Percentiles rank a stretch among this genome's conserved stretches.
Conservation (phyloP, 2,113 vertebrate genomes). For the Dicentrarchus labrax region DNA sequence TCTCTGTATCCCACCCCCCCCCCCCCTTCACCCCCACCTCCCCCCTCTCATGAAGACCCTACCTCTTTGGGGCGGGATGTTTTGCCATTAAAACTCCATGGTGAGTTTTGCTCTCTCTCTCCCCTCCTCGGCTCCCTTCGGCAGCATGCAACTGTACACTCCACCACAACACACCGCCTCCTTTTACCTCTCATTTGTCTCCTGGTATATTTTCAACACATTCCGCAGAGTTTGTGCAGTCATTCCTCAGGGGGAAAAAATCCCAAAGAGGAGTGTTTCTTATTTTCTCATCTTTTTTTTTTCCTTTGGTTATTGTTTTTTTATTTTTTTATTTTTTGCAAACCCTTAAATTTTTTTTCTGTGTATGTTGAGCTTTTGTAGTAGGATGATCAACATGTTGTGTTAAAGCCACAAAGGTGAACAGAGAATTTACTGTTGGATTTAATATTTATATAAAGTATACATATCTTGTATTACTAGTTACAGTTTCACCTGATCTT, state of each 20-base stretch:
- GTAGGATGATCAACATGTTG: constrained; percentile 11
- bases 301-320: neutral
- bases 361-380: constrained; percentile 18
- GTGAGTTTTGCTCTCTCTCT: constrained; percentile 91
- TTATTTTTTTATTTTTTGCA: constrained; percentile 7
- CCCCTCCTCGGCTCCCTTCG: constrained; percentile 69
- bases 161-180: constrained; percentile 58
- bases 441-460: neutral
- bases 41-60: constrained; percentile 92
- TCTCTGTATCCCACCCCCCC: constrained; percentile 87
- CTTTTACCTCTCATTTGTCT: constrained; percentile 74
- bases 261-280: constrained; percentile 51
- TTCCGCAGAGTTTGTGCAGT: constrained; percentile 51
- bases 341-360: constrained; percentile 2
- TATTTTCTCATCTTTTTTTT: constrained; percentile 40
- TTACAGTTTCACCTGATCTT: neutral
- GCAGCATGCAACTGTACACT: constrained; percentile 71
- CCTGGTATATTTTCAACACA: constrained; percentile 65
- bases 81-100: constrained; percentile 99
- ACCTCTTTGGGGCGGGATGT: constrained; percentile 99
- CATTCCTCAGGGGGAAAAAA: constrained; percentile 45
- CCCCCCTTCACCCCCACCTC: neutral
- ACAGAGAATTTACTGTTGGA: neutral
- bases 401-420: neutral
- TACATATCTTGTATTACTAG: neutral